A percentile compares a stretch with the other conserved stretches of the same genome.
These are phyloP conservation scores for Ectemnius lituratus DNA, from an alignment of 2,888 invertebrate genomes.

Conservation along the genomic window DNA sequence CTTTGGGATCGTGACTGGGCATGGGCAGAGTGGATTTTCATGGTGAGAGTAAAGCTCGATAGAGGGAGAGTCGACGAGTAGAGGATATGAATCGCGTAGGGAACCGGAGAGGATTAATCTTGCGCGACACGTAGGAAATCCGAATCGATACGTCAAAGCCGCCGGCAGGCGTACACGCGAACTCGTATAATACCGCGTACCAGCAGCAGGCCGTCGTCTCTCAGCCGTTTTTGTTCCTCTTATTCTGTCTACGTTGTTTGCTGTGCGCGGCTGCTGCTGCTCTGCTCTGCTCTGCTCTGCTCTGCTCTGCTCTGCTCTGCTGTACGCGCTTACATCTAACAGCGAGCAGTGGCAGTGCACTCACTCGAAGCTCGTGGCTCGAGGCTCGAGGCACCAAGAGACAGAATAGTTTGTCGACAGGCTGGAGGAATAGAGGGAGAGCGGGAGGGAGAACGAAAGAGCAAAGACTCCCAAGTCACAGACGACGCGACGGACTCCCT, in stretches of 20 bases:
- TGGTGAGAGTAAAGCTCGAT: too few relatives aligned
- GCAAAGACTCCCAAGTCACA: background rate
- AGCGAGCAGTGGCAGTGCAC: conserved; percentile 46
- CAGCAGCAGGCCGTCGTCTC: conserved; percentile 45
- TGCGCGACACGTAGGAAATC: conserved; percentile 48
- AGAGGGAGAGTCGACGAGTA: background rate
- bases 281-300: background rate
- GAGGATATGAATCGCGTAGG: conserved; percentile 22
- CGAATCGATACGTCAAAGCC: conserved; percentile 55
- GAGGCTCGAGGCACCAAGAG: conserved; percentile 7
- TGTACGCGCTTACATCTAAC: conserved; percentile 53
- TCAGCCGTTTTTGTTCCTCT: conserved; percentile 52
- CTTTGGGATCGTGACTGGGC: too few relatives aligned
- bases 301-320: background rate
- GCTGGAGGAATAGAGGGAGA: conserved; percentile 9
- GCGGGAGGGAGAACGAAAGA: conserved; percentile 12
- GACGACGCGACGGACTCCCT: too few relatives aligned
- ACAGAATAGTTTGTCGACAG: too few relatives aligned
- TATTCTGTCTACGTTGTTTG: conserved; percentile 60
- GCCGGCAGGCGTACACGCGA: conserved; percentile 39
- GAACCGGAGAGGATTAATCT: conserved; percentile 33
- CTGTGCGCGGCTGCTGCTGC: conserved; percentile 20
- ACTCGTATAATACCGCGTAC: conserved; percentile 50
- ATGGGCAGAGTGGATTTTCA: too few relatives aligned
- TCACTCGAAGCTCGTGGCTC: conserved; percentile 49